phyloP scores from a whole-genome alignment of 2,797 vertebrate genomes.

The Xerus rutilus region DNA sequence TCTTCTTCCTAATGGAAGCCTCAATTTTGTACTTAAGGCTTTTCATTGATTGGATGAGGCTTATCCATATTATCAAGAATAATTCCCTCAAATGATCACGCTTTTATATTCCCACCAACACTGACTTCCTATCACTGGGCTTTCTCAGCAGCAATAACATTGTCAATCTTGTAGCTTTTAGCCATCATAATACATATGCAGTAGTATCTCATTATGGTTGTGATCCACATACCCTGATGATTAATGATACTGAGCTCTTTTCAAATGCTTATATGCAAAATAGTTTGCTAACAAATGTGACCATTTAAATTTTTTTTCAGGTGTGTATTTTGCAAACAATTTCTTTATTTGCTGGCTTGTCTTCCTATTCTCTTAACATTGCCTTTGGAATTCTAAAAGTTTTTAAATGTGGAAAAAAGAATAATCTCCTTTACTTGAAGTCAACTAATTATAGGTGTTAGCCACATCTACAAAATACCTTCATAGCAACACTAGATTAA shows the following conservation, averaged over 20 bases:
- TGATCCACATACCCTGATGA: background rate
- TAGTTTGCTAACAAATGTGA: background rate
- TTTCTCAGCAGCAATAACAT: too few species aligned
- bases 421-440: background rate
- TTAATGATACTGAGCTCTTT: background rate
- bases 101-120: background rate
- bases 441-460: background rate
- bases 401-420: background rate
- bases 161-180: background rate
- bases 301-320: background rate
- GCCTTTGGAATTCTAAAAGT: background rate
- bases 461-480: background rate
- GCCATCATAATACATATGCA: background rate
- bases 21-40: background rate
- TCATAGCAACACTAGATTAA: background rate
- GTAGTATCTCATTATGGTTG: background rate
- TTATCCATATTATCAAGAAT: background rate
- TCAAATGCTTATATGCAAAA: background rate
- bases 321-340: background rate
- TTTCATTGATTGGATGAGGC: background rate
- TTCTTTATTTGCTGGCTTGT: background rate
- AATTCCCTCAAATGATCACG: background rate
- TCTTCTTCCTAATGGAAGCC: background rate
- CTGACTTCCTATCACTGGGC: background rate
- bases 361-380: background rate